These are phyloP conservation scores for Chymomyza amoena DNA, from an alignment of 2,888 invertebrate genomes.

Conservation along the genomic window DNA sequence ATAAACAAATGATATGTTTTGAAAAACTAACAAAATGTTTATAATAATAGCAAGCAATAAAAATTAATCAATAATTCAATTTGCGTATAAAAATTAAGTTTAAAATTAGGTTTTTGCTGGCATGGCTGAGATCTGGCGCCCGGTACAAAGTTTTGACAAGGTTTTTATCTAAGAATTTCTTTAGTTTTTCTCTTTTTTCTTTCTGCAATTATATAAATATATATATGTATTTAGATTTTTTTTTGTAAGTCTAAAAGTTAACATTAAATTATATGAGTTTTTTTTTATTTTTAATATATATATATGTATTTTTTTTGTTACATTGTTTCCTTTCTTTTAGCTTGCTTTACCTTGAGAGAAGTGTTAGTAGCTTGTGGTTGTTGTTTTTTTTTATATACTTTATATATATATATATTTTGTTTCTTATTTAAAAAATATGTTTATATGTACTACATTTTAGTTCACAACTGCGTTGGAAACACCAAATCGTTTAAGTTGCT, in stretches of 20 bases:
- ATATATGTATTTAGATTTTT: slow-evolving; percentile 20
- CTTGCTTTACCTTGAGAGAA: slow-evolving; percentile 60
- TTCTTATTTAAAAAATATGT: slow-evolving; percentile 61
- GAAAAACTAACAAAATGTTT: slow-evolving; percentile 20
- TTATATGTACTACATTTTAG: slow-evolving; percentile 65
- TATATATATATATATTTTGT: slow-evolving; percentile 36
- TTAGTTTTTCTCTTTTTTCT: slow-evolving; percentile 1
- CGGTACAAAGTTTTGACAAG: slow-evolving; percentile 16
- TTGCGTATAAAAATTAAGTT: slow-evolving; percentile 9
- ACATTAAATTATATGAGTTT: slow-evolving; percentile 61
- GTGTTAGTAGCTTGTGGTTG: slow-evolving; percentile 51
- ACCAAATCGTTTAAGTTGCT: slow-evolving; percentile 65
- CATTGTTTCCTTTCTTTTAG: slow-evolving; percentile 45
- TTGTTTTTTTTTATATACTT: slow-evolving; percentile 27
- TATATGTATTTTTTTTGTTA: slow-evolving; percentile 31
- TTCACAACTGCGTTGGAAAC: slow-evolving; percentile 73
- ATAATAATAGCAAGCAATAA: not conserved
- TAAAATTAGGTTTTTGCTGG: not conserved
- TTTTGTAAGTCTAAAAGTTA: slow-evolving; percentile 59
- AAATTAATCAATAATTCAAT: slow-evolving; percentile 30
- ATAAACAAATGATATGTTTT: slow-evolving; percentile 63
- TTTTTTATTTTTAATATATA: slow-evolving; percentile 31
- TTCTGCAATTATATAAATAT: slow-evolving; percentile 41
- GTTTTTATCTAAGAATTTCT: slow-evolving; percentile 16
- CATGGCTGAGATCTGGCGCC: not conserved